Evolutionary conservation across 1,140 invertebrate species (phyloP), one percentile per base, ranked within the genome.

Genomic region (Caenorhabditis briggsae): DNA sequence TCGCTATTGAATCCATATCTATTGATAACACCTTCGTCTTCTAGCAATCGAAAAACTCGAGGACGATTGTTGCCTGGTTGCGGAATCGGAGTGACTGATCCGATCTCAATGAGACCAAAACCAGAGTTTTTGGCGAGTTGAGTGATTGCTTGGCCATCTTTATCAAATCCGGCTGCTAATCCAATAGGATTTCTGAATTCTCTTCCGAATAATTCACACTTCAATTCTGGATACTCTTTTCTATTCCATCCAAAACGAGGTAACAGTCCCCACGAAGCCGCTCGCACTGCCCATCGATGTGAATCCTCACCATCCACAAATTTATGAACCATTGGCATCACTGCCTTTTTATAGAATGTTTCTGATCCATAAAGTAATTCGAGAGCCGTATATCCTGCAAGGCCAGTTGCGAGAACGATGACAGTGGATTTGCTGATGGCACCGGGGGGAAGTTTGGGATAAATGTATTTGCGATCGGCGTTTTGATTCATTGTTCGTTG

Each of bases 131-230:
- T 94, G n/a, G 82, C 86, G 46, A 99, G 92, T 1, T 96, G 96
- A 87, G 95, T 93, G 2, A 98, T 94, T 43, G 96, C 96, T 94
- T 98, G 96, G 18, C 95, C 97, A 93, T 98, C 95, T 92, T 99
- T 99, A 93, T 99, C 98, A 94, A 98, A 99, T 5, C 97, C 97
- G 87, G 97, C 98, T 74, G 97, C 97, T 89, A 99, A 95, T 48
- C 98, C 98, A 90, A 99, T 91, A 0, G 97, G 97, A 94, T 97
- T 98, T 86, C 93, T 93, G 74, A 99, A 95, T 20, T 95, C 90
- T 86, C 89, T 82, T 7, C 91, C 93, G 90, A 92, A 53, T 48
- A 87, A 50, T 18, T 88, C 88, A 9, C 92, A 93, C 87, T 92
- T 90, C 89, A 92, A 82, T 50, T 89, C 88, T n/a, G 86, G 82